phyloP scores from a whole-genome alignment of 2,888 invertebrate species.

The Endomychus coccineus region DNA sequence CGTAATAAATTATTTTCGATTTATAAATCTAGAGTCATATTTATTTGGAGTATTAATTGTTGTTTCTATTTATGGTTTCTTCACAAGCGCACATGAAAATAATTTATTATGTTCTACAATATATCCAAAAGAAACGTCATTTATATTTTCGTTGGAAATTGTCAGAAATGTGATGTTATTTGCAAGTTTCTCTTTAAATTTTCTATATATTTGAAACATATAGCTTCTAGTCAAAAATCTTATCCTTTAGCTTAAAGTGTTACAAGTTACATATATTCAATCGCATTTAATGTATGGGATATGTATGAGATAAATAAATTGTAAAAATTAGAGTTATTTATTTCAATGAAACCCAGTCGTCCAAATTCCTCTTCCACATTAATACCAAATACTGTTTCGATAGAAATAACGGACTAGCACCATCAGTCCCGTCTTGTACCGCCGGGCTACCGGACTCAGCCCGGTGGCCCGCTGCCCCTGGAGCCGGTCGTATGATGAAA shows the following conservation, averaged over 20 bases:
- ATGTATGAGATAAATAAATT: slow-evolving; percentile 41
- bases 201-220: slow-evolving; percentile 30
- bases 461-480: too few species aligned
- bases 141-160: slow-evolving; percentile 14
- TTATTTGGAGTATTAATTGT: too few species aligned
- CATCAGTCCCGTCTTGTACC: too few species aligned
- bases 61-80: neutral
- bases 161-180: slow-evolving; percentile 30
- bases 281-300: slow-evolving; percentile 48
- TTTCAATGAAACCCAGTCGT: too few species aligned
- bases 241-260: slow-evolving; percentile 15
- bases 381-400: too few species aligned
- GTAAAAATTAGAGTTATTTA: slow-evolving; percentile 2
- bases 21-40: too few species aligned
- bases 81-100: slow-evolving; percentile 1
- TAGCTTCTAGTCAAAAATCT: slow-evolving; percentile 35
- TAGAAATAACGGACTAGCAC: too few species aligned
- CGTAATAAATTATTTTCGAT: too few species aligned
- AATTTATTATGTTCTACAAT: neutral
- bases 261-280: slow-evolving; percentile 34
- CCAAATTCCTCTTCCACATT: too few species aligned
- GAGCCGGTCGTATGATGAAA: too few species aligned
- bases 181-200: slow-evolving; percentile 39
- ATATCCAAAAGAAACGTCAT: slow-evolving; percentile 7
- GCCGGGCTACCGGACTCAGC: too few species aligned